Percentiles rank a stretch among this genome's conserved stretches.
These are phyloP conservation scores for Bombus impatiens DNA, from an alignment of 1,140 invertebrate species.

Conservation along the genomic window DNA sequence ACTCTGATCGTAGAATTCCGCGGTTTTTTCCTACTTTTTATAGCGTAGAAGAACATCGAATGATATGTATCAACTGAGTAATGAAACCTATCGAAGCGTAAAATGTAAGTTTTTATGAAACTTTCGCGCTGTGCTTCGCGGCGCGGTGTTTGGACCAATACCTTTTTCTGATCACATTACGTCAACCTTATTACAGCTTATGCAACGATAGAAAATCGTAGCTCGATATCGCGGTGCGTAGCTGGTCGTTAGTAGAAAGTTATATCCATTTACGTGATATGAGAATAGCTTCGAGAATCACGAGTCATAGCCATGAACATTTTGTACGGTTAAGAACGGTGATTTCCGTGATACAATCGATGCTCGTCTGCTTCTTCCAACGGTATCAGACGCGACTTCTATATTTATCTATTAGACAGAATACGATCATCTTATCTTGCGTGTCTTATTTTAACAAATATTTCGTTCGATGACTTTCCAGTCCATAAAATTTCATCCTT, in stretches of 20 bases:
- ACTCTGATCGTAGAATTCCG: neutral
- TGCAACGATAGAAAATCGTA: constrained; percentile 55
- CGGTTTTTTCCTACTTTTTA: neutral
- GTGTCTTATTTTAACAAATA: neutral
- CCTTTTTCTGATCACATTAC: constrained; percentile 59
- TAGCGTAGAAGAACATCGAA: constrained; percentile 11
- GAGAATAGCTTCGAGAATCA: constrained; percentile 29
- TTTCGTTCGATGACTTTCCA: neutral
- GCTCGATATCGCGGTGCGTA: constrained; percentile 32
- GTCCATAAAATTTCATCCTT: neutral
- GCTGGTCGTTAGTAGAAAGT: constrained; percentile 46
- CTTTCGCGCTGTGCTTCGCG: constrained; percentile 52
- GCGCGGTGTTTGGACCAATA: constrained; percentile 46
- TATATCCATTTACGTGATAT: constrained; percentile 43
- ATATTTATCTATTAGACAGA: neutral
- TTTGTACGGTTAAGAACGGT: neutral
- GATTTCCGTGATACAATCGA: neutral
- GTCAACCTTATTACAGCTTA: constrained; percentile 65
- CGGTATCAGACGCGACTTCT: neutral
- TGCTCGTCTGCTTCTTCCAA: neutral
- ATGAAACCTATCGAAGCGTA: constrained; percentile 60
- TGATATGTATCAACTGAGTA: constrained; percentile 29
- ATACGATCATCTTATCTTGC: neutral
- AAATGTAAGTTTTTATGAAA: constrained; percentile 58
- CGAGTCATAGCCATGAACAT: neutral